Conservation (phyloP, 1,140 invertebrate genomes). For the Nephotettix cincticeps region DNA sequence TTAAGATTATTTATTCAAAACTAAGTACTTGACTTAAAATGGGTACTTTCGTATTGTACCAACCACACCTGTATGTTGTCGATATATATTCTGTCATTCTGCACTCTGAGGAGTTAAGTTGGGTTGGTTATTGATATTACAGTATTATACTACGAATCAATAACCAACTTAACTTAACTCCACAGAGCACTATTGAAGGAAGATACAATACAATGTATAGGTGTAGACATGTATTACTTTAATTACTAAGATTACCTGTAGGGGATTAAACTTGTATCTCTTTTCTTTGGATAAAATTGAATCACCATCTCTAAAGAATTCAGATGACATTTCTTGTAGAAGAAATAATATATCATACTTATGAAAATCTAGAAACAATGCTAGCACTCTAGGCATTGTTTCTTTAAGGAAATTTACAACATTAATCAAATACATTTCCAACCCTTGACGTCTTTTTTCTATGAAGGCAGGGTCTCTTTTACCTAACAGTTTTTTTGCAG, state of each 20-base stretch:
- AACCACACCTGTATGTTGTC: too few relatives aligned
- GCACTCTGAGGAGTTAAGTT: too few relatives aligned
- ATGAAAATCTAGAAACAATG: slow-evolving; percentile 77
- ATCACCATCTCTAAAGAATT: slow-evolving; percentile 71
- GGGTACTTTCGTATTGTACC: too few relatives aligned
- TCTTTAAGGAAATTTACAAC: slow-evolving; percentile 70
- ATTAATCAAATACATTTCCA: slow-evolving; percentile 80
- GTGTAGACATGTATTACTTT: too few relatives aligned
- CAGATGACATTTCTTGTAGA: slow-evolving; percentile 71
- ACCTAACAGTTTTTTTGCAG: slow-evolving; percentile 87
- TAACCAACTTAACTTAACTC: too few relatives aligned
- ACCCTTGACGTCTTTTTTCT: slow-evolving; percentile 72
- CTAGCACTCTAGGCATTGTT: slow-evolving; percentile 71
- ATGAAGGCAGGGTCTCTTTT: slow-evolving; percentile 80
- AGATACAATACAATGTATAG: too few relatives aligned
- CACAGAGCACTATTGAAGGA: too few relatives aligned
- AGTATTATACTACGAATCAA: too few relatives aligned
- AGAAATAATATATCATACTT: slow-evolving; percentile 81
- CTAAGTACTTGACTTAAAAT: too few relatives aligned
- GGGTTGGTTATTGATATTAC: too few relatives aligned
- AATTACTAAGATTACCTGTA: slow-evolving; percentile 5
- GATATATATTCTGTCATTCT: too few relatives aligned
- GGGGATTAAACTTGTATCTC: slow-evolving; percentile 13
- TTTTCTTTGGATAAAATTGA: neutral
- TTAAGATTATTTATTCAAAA: too few relatives aligned